Percentiles rank a stretch among this genome's conserved stretches.
phyloP scores from a whole-genome alignment of 2,888 invertebrate species.

The Mactromeris polynyma region DNA sequence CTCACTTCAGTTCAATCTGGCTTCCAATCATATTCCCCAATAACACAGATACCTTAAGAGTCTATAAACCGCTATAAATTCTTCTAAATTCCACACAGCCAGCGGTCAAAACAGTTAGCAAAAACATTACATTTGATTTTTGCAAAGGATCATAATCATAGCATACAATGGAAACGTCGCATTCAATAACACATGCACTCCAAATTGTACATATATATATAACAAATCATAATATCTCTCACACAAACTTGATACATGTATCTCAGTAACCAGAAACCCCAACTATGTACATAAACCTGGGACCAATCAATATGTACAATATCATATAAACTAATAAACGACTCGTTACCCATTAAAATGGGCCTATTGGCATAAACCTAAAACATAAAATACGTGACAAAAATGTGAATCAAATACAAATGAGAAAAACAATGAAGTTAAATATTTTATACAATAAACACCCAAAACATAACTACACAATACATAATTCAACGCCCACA shows the following conservation, averaged over 20 bases:
- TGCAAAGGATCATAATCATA: too few species aligned
- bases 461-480: not conserved
- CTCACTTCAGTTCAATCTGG: too few species aligned
- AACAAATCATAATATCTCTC: not conserved
- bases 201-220: not conserved
- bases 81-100: too few species aligned
- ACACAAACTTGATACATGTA: not conserved
- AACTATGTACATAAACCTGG: not conserved
- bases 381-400: conserved; percentile 33
- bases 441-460: conserved; percentile 37
- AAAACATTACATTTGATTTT: too few species aligned
- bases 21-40: too few species aligned
- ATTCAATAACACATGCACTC: not conserved
- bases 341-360: conserved; percentile 13
- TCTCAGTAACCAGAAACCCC: not conserved
- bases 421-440: conserved; percentile 18
- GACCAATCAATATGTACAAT: not conserved
- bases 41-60: too few species aligned
- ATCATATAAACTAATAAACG: not conserved
- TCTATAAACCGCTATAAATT: too few species aligned
- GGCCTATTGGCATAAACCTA: conserved; percentile 30
- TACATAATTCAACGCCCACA: not conserved
- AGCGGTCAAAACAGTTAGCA: too few species aligned
- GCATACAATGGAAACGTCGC: not conserved
- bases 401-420: conserved; percentile 14